Conservation (phyloP, 2,888 invertebrate genomes). For the Scaptomyza cyrtandrae region DNA sequence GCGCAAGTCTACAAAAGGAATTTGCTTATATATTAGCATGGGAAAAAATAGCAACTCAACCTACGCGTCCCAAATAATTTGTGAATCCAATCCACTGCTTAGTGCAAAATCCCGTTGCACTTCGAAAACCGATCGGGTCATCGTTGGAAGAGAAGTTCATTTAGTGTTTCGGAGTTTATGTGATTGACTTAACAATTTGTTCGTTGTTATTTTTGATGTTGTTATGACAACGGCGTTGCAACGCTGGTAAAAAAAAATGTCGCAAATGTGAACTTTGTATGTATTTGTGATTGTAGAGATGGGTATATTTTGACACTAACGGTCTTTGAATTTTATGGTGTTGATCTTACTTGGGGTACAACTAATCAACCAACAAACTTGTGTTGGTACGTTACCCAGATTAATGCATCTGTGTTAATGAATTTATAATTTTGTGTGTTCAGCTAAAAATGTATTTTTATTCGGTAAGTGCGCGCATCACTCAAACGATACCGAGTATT, state of each 20-base stretch:
- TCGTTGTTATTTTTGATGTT: slow-evolving; percentile 11
- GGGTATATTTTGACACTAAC: neutral
- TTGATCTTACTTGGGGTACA: neutral
- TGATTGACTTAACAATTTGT: slow-evolving; percentile 5
- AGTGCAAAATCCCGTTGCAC: slow-evolving; percentile 77
- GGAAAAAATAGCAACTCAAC: slow-evolving; percentile 26
- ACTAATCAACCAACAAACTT: neutral
- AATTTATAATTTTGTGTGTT: neutral
- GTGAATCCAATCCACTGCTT: slow-evolving; percentile 64
- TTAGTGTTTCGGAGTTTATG: neutral
- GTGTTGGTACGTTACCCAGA: neutral
- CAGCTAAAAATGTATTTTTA: neutral
- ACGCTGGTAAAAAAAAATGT: neutral
- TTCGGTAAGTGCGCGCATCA: neutral
- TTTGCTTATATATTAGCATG: neutral
- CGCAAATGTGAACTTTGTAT: neutral
- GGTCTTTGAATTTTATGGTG: neutral
- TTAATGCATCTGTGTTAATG: neutral
- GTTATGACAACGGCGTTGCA: slow-evolving; percentile 25
- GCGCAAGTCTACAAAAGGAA: slow-evolving; percentile 36
- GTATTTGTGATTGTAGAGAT: slow-evolving; percentile 11
- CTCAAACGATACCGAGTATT: slow-evolving; percentile 14
- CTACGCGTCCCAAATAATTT: slow-evolving; percentile 81
- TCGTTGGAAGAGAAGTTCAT: slow-evolving; percentile 12
- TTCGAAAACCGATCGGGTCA: slow-evolving; percentile 66